A percentile compares a stretch with the other conserved stretches of the same genome.
Conservation (phyloP, 1,140 invertebrate species). For the Galleria mellonella region DNA sequence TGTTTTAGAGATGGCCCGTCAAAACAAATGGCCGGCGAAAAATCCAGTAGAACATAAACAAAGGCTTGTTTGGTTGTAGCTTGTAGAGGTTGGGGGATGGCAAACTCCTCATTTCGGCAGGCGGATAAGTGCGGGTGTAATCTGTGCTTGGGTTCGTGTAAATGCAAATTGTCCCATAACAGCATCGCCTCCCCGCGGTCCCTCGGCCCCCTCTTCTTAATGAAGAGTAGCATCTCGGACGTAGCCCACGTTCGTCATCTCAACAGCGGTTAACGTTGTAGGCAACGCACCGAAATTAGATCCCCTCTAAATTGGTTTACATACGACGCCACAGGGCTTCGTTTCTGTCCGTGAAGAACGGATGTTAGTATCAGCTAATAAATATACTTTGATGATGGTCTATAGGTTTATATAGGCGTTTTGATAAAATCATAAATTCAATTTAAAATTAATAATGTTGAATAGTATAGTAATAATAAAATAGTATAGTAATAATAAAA, state of each 20-base stretch:
- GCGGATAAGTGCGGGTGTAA: conserved; percentile 67
- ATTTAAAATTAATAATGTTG: too few relatives aligned
- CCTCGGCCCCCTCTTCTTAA: conserved; percentile 40
- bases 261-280: conserved; percentile 31
- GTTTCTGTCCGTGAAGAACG: not conserved
- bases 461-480: too few relatives aligned
- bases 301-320: conserved; percentile 44
- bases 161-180: conserved; percentile 73
- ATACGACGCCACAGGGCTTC: conserved; percentile 13
- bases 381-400: too few relatives aligned
- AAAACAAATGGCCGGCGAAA: conserved; percentile 65
- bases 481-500: too few relatives aligned
- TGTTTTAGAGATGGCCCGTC: conserved; percentile 41
- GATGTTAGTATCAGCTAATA: too few relatives aligned
- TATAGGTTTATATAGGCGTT: too few relatives aligned
- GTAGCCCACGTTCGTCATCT: conserved; percentile 54
- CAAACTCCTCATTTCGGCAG: conserved; percentile 58
- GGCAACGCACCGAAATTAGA: conserved; percentile 46
- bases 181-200: conserved; percentile 35
- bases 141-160: conserved; percentile 69
- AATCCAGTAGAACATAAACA: conserved; percentile 62
- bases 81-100: conserved; percentile 22
- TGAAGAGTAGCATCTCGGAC: conserved; percentile 60
- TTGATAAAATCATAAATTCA: too few relatives aligned
- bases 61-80: conserved; percentile 54